Evolutionary conservation across 1,140 invertebrate species (phyloP).

Genomic region (Oreohelix idahoensis): DNA sequence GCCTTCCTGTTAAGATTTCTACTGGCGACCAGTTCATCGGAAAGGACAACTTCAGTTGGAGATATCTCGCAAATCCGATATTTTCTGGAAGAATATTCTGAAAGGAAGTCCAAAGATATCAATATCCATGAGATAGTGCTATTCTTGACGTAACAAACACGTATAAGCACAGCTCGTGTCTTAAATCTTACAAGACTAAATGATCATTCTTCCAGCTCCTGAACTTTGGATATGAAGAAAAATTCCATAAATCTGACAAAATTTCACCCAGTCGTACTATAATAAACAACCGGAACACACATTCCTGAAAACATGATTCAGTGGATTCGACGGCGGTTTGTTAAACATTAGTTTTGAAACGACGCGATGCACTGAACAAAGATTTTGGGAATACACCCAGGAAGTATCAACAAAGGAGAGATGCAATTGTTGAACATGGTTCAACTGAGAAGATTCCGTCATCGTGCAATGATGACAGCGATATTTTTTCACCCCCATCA

Average conservation of each 20-base stretch:
- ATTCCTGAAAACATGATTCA: neutral
- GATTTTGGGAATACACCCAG: neutral
- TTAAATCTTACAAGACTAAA: too few species aligned
- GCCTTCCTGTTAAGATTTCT: neutral
- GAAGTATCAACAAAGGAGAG: neutral
- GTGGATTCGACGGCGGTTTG: too few species aligned
- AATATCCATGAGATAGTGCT: too few species aligned
- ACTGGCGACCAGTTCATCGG: slow-evolving; percentile 10
- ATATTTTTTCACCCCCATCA: neutral
- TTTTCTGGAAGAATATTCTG: neutral
- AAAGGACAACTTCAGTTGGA: neutral
- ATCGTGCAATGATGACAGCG: neutral
- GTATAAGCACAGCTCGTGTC: too few species aligned
- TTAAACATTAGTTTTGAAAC: neutral
- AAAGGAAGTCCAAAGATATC: too few species aligned
- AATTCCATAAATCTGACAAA: neutral
- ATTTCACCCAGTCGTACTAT: neutral
- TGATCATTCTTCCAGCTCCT: neutral
- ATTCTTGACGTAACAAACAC: too few species aligned
- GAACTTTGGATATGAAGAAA: neutral
- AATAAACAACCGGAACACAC: too few species aligned
- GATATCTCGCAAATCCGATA: neutral
- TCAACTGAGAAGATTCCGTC: neutral
- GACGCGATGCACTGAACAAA: too few species aligned
- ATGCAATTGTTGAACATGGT: neutral